Evolutionary conservation across 2,888 invertebrate species (phyloP), one percentile per base, ranked within the genome.

Genomic region (Trichacis sp.): DNA sequence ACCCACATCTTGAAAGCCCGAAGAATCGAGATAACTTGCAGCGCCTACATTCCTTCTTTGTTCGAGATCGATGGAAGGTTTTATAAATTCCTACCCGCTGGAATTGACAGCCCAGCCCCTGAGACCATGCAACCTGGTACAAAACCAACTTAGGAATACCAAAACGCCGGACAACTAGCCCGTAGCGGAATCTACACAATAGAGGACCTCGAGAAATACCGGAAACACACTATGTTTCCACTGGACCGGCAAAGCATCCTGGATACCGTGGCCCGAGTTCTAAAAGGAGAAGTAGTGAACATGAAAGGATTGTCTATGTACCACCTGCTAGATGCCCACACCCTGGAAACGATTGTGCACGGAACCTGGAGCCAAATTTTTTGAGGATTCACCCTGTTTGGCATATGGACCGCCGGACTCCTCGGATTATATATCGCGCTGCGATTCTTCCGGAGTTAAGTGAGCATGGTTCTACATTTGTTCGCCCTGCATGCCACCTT

Each of bases 21-120:
- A 1, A 70, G 67, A 0, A 66, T 65, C 5, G 47, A 66, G 51
- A 45, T 68, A 1, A 63, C 65, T 1, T 75, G 73, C n/a, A 71
- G 57, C 17, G 0, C 45, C 0, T n/a, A n/a, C n/a, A n/a, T n/a
- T n/a, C n/a, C n/a, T n/a, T n/a, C n/a, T n/a, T n/a, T n/a, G n/a
- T n/a, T 68, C 20, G 30, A 54, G 5, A 40, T 73, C 3, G 62
- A 68, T 3, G 49, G 57, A 0, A 6, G 29, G 30, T 75, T 74
- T 73, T 58, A 52, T 6, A 30, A 49, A 6, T 11, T 66, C 0
- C 0, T 43, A 3, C 11, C 33, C 33, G n/a, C 1, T n/a, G n/a
- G n/a, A n/a, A n/a, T n/a, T n/a, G n/a, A n/a, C n/a, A n/a, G n/a
- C n/a, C n/a, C n/a, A n/a, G 5, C 20, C 1, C 63, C 57, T 8